A percentile compares a stretch with the other conserved stretches of the same genome.
phyloP scores from a whole-genome alignment of 2,113 vertebrate species.

The Neolamprologus sp. region DNA sequence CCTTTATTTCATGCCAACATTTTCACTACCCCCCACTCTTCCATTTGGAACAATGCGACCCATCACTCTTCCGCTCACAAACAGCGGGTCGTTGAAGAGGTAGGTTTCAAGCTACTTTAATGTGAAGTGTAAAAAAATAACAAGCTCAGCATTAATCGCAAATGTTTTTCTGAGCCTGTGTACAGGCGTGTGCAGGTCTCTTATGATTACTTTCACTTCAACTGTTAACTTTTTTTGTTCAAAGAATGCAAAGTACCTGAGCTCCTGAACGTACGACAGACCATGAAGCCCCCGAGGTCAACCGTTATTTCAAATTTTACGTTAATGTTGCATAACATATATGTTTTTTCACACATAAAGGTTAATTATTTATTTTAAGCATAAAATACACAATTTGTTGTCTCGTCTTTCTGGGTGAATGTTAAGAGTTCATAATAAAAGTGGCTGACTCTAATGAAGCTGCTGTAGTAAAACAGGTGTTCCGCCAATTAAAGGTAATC shows the following conservation, averaged over 20 bases:
- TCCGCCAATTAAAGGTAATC: neutral
- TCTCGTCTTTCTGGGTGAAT: neutral
- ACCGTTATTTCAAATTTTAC: neutral
- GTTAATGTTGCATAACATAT: too few relatives aligned
- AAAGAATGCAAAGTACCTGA: neutral
- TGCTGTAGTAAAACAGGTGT: neutral
- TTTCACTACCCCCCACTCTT: neutral
- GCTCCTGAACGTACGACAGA: neutral
- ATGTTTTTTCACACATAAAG: neutral
- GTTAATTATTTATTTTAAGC: neutral
- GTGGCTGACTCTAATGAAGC: neutral
- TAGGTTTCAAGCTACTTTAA: neutral
- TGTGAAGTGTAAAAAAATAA: neutral
- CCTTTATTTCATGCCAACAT: neutral
- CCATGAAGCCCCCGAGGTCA: neutral
- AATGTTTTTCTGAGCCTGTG: neutral
- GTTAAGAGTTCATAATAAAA: neutral
- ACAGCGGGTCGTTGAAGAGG: slow-evolving; percentile 8
- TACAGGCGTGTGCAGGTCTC: neutral
- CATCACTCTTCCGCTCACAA: slow-evolving; percentile 30
- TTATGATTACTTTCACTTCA: neutral
- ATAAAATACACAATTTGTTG: neutral
- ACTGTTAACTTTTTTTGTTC: neutral
- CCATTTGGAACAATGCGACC: neutral
- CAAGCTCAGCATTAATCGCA: neutral